Evolutionary conservation across 2,888 invertebrate species (phyloP).

Genomic region (Aporophyla nigra): DNA sequence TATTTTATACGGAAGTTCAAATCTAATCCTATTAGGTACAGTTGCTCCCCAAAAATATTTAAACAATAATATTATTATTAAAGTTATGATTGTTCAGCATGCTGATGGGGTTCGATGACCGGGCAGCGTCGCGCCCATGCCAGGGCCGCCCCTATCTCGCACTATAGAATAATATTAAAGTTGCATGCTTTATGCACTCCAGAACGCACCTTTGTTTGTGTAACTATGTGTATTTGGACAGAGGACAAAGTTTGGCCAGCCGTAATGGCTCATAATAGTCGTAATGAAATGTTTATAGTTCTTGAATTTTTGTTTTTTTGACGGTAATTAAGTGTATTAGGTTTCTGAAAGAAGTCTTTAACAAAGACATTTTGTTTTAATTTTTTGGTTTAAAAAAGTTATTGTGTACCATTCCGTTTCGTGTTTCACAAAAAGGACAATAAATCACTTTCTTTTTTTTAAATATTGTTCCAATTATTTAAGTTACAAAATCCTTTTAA

Average conservation of each 20-base stretch:
- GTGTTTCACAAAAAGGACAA: neutral
- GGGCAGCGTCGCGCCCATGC: constrained; percentile 62
- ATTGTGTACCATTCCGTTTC: neutral
- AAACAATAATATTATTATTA: constrained; percentile 38
- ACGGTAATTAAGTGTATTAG: neutral
- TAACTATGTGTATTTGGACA: constrained; percentile 53
- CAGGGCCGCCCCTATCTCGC: constrained; percentile 62
- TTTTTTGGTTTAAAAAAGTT: neutral
- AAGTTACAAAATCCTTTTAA: constrained; percentile 40
- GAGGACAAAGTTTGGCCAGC: constrained; percentile 43
- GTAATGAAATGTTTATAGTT: constrained; percentile 20
- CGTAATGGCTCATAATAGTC: constrained; percentile 19
- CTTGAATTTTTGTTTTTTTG: constrained; percentile 13
- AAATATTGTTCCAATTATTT: constrained; percentile 16
- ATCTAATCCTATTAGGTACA: neutral
- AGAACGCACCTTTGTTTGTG: constrained; percentile 69
- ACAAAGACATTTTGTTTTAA: neutral
- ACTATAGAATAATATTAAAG: constrained; percentile 66
- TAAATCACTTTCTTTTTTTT: neutral
- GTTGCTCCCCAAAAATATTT: constrained; percentile 4
- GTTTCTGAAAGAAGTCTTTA: neutral
- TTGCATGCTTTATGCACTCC: constrained; percentile 71
- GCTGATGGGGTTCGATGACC: constrained; percentile 63
- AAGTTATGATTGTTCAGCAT: constrained; percentile 49
- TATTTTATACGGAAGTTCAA: neutral